Conservation (phyloP, 2,888 invertebrate genomes). For the Kryphioiulus occultus region DNA sequence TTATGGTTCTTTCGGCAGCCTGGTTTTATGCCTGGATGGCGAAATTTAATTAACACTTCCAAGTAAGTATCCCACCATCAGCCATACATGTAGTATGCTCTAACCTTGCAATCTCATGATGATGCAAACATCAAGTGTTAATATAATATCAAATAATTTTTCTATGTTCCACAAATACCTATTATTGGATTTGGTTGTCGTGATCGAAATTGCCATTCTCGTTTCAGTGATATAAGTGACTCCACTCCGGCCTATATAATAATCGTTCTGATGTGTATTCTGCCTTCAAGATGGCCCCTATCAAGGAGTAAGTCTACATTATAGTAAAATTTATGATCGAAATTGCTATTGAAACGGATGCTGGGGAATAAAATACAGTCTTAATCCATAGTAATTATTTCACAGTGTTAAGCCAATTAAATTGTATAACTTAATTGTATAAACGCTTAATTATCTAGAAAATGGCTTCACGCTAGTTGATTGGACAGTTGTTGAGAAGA, state of each 20-base stretch:
- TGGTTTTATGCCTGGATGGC: conserved; percentile 88
- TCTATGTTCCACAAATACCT: not conserved
- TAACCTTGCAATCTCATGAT: too few relatives aligned
- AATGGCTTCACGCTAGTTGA: conserved; percentile 66
- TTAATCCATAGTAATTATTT: too few relatives aligned
- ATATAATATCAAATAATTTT: too few relatives aligned
- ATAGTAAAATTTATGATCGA: too few relatives aligned
- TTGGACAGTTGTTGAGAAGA: conserved; percentile 84
- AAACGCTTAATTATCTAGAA: not conserved
- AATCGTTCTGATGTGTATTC: conserved; percentile 81
- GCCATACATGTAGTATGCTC: too few relatives aligned
- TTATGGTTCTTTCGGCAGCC: conserved; percentile 91
- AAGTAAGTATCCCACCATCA: not conserved
- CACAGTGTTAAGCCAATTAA: too few relatives aligned
- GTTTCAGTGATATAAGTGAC: not conserved
- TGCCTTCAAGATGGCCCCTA: conserved; percentile 67
- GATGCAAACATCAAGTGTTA: too few relatives aligned
- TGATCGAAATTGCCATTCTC: not conserved
- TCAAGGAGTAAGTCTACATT: not conserved
- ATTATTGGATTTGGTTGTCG: not conserved
- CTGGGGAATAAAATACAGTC: too few relatives aligned
- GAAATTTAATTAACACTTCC: conserved; percentile 59
- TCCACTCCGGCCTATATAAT: conserved; percentile 70
- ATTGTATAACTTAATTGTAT: too few relatives aligned
- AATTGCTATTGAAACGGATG: too few relatives aligned